Conservation (phyloP, 2,888 invertebrate genomes). For the Prionchulus punctatus region DNA sequence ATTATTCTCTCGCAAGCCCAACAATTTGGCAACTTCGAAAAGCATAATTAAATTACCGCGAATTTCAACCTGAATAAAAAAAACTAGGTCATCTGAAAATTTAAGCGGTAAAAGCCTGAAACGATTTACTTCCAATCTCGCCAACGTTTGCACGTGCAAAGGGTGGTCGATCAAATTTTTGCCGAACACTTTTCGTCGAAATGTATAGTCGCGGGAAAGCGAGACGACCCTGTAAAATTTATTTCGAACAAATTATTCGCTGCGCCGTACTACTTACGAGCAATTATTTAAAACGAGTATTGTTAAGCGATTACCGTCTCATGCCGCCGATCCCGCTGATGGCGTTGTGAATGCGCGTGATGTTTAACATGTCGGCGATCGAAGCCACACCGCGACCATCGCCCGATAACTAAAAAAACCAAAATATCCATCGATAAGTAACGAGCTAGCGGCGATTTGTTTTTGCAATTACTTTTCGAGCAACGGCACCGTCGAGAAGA, state of each 20-base stretch:
- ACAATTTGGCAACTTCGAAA: constrained; percentile 38
- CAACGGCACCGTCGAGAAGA: constrained; percentile 40
- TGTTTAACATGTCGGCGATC: constrained; percentile 42
- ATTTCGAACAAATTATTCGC: neutral
- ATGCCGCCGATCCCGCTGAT: constrained; percentile 35
- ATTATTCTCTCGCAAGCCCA: constrained; percentile 37
- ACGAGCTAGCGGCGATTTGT: neutral
- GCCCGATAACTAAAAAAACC: constrained; percentile 32
- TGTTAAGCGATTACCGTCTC: constrained; percentile 33
- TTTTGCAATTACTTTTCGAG: constrained; percentile 30
- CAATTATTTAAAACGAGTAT: neutral
- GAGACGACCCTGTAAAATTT: constrained; percentile 35
- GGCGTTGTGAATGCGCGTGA: constrained; percentile 43
- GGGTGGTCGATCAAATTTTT: constrained; percentile 36
- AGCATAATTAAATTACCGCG: constrained; percentile 39
- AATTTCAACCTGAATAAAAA: constrained; percentile 32
- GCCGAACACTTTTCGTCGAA: constrained; percentile 40
- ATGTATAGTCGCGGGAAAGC: constrained; percentile 41
- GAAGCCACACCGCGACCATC: constrained; percentile 40
- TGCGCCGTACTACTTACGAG: neutral
- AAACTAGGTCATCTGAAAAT: neutral
- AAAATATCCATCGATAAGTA: too few species aligned
- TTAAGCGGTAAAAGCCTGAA: too few species aligned
- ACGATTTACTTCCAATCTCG: constrained; percentile 38
- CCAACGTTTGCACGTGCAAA: constrained; percentile 41